A percentile compares a stretch with the other conserved stretches of the same genome.
phyloP scores from a whole-genome alignment of 2,113 vertebrate genomes.

The Heloderma charlesbogerti region DNA sequence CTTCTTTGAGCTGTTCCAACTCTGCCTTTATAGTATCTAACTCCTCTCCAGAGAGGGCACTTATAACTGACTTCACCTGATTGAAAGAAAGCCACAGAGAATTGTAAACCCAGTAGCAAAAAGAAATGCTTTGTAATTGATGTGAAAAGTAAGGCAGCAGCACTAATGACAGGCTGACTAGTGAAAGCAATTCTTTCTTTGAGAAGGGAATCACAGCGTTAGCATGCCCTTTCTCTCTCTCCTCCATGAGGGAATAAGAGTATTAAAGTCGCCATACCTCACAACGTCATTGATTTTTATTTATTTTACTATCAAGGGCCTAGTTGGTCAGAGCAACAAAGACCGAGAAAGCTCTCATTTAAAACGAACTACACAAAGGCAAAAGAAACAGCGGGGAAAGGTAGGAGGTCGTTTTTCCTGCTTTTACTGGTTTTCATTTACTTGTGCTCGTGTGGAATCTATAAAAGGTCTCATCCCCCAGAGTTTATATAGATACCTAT shows the following conservation, averaged over 20 bases:
- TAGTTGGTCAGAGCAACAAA: background rate
- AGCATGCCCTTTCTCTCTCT: background rate
- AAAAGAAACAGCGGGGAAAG: background rate
- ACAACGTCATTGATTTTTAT: background rate
- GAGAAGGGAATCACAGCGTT: background rate
- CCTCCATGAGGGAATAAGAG: background rate
- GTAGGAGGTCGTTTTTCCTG: background rate
- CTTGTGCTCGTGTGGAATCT: background rate
- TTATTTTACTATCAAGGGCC: background rate
- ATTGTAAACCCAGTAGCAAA: conserved; percentile 27
- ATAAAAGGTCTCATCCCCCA: background rate
- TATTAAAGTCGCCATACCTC: background rate
- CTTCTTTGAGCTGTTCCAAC: conserved; percentile 86
- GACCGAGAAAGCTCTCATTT: background rate
- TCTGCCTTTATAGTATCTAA: conserved; percentile 80
- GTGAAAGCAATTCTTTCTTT: background rate
- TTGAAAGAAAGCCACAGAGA: conserved; percentile 47
- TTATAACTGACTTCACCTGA: conserved; percentile 90
- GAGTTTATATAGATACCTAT: conserved; percentile 38
- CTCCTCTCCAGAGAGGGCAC: conserved; percentile 87
- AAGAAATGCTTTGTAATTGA: background rate
- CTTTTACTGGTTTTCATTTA: conserved; percentile 6
- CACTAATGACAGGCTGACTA: conserved; percentile 31
- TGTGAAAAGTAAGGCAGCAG: conserved; percentile 1
- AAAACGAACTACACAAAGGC: background rate